Percentiles rank a stretch among this genome's conserved stretches.
phyloP scores from a whole-genome alignment of 2,797 vertebrate species.

The Scolopax bukidnonensis region DNA sequence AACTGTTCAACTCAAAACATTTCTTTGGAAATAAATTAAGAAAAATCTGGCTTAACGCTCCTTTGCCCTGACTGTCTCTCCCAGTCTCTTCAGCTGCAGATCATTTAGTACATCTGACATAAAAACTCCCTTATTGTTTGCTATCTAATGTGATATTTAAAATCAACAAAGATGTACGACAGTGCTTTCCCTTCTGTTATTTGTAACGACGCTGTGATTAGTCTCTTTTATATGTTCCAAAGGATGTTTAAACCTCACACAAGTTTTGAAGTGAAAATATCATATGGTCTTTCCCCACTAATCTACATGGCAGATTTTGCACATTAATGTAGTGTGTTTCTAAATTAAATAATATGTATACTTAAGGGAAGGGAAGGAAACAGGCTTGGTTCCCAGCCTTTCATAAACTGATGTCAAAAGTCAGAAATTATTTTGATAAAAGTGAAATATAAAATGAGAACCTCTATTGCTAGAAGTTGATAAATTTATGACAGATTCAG shows the following conservation, averaged over 20 bases:
- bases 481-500: neutral
- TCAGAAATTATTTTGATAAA: conserved; percentile 13
- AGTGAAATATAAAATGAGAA: neutral
- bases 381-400: neutral
- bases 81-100: neutral
- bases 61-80: neutral
- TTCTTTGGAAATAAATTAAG: neutral
- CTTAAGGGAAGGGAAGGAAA: neutral
- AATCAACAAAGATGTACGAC: conserved; percentile 40
- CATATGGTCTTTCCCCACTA: conserved; percentile 45
- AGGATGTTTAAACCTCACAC: conserved; percentile 38
- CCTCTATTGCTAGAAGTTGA: neutral
- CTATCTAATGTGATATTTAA: neutral
- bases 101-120: neutral
- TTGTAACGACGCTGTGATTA: neutral
- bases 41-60: neutral
- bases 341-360: neutral
- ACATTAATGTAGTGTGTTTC: neutral
- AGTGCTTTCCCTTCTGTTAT: conserved; percentile 42
- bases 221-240: neutral
- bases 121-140: neutral
- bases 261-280: conserved; percentile 11
- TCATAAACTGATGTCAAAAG: conserved; percentile 5
- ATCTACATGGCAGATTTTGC: conserved; percentile 1
- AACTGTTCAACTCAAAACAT: neutral